Base-by-base conservation (phyloP, 2,888 invertebrate species). In the Tenthredo livida region DNA sequence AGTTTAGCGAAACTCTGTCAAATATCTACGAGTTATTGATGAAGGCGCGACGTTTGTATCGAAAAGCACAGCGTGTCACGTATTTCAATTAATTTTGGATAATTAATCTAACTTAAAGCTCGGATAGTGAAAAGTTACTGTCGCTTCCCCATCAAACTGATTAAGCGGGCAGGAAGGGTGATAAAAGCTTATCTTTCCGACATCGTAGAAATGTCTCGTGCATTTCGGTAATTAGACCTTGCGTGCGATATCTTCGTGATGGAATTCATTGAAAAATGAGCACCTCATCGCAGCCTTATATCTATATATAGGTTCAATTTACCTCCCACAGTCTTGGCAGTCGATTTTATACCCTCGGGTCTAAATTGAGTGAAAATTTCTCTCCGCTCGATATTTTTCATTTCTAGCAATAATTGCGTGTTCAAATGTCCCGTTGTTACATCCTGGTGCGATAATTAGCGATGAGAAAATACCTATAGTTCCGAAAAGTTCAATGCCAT, bases 191-290 rank as follows among this genome's bases (percentile, higher is more conserved):
- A 61, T 58, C 58, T 50, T 61, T 61, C 40, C 80, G 21, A 61
- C 40, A 61, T 80, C 37, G 78, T 37, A 58, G 58, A 58, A 61
- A 61, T n/a, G 37, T 80, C 10, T n/a, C 80, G 80, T 80, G 80
- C 80, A 80, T 80, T 80, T 61, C 40, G 37, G 61, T 80, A 80
- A 80, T 80, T 80, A 80, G 58, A 61, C 61, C 80, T 80, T 40
- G 61, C 80, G 80, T 80, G 80, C 61, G 80, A 61, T 80, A 40
- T 61, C 80, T 33, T 40, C 80, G 61, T 80, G 80, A 80, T 50
- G 61, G 40, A 61, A 61, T 80, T 80, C 61, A 80, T 80, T 80
- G 80, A 80, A 80, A 80, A 80, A 80, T 80, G 61, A 80, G 12
- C 58, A 80, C 58, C 33, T 61, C 80, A 40, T 80, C 80, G 25